Conservation (phyloP, 1,140 invertebrate genomes). For the Sitobion miscanthi region DNA sequence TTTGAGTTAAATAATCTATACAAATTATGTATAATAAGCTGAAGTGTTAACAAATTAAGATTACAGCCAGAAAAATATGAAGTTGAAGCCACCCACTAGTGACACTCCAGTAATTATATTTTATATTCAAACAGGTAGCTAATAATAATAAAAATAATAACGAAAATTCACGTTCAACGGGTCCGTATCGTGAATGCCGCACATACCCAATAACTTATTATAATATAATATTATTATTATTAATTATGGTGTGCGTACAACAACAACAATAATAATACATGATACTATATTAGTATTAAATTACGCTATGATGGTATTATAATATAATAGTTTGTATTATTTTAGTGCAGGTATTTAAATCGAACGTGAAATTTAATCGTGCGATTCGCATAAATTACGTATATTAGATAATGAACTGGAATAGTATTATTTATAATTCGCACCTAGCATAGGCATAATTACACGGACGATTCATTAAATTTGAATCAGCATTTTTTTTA, state of each 20-base stretch:
- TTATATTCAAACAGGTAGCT: background rate
- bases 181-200: background rate
- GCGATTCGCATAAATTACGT: background rate
- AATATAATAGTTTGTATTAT: background rate
- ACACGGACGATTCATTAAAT: background rate
- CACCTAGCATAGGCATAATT: background rate
- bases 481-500: background rate
- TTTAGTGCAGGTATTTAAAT: background rate
- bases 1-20: too few relatives aligned
- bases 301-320: background rate
- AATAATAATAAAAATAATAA: background rate
- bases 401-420: background rate
- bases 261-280: background rate
- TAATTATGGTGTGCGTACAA: background rate
- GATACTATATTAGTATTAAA: background rate
- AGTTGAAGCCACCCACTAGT: too few relatives aligned
- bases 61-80: too few relatives aligned
- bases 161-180: background rate
- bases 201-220: background rate
- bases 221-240: background rate
- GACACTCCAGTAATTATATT: background rate
- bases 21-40: too few relatives aligned
- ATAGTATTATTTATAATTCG: background rate
- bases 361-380: background rate
- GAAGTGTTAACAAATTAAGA: too few relatives aligned